phyloP scores from a whole-genome alignment of 2,797 vertebrate genomes.

The Propithecus deckenii region DNA sequence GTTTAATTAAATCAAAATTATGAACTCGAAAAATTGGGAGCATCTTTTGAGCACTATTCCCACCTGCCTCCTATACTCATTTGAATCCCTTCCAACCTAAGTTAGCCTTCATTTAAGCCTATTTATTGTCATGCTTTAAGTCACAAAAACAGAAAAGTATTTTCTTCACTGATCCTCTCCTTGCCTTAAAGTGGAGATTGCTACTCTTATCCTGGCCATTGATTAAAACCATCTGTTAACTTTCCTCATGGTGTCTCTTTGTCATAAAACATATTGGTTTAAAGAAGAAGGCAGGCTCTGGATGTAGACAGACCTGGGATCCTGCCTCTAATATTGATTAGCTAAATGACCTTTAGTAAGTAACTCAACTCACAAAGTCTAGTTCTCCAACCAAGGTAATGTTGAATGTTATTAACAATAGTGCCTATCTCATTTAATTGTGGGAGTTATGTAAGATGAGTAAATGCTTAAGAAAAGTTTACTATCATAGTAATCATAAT shows the following conservation, averaged over 20 bases:
- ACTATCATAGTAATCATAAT: not conserved
- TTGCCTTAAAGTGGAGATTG: not conserved
- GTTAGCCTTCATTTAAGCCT: not conserved
- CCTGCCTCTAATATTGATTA: not conserved
- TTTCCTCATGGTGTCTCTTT: not conserved
- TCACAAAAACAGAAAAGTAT: not conserved
- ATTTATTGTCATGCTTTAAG: not conserved
- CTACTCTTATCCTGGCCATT: not conserved
- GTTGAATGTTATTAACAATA: not conserved
- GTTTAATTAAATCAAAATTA: not conserved
- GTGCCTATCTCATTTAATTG: not conserved
- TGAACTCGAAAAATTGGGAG: not conserved
- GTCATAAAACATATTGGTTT: not conserved
- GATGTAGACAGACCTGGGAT: not conserved
- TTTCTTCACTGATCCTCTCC: not conserved
- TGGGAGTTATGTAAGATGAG: slow-evolving; percentile 17
- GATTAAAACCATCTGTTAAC: not conserved
- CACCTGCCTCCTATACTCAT: not conserved
- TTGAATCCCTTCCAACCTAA: not conserved
- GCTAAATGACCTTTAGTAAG: not conserved
- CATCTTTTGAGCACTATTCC: not conserved
- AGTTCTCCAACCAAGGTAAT: not conserved
- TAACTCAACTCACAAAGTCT: slow-evolving; percentile 18
- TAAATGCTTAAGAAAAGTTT: slow-evolving; percentile 7
- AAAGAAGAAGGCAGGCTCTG: not conserved